These are phyloP conservation scores for Oligia fasciuncula DNA, from an alignment of 2,888 invertebrate species.

Conservation along the genomic window DNA sequence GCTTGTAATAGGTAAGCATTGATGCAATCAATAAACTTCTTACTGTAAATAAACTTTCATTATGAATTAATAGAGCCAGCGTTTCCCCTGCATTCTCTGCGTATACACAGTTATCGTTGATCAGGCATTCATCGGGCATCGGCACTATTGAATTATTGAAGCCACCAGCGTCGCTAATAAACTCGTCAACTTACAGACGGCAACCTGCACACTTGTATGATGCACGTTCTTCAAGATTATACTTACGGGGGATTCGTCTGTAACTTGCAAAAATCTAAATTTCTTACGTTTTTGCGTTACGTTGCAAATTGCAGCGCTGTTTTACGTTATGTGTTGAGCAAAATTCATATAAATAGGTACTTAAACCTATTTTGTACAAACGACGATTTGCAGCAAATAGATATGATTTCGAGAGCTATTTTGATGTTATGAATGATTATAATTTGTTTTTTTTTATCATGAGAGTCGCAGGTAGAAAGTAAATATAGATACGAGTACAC, in stretches of 20 bases:
- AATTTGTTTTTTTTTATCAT: too few relatives aligned
- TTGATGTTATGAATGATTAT: too few relatives aligned
- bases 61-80: slow-evolving; percentile 12
- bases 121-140: slow-evolving; percentile 38
- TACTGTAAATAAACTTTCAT: slow-evolving; percentile 14
- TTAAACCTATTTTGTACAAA: too few relatives aligned
- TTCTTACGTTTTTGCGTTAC: neutral
- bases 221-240: neutral
- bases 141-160: slow-evolving; percentile 51
- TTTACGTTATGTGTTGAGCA: neutral
- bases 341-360: neutral
- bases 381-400: too few relatives aligned
- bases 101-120: slow-evolving; percentile 20
- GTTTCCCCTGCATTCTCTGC: neutral
- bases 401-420: too few relatives aligned
- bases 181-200: slow-evolving; percentile 45
- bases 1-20: neutral
- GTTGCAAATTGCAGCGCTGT: neutral
- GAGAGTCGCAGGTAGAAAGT: too few relatives aligned
- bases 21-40: neutral
- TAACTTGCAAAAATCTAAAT: neutral
- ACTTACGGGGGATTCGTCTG: neutral
- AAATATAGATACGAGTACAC: too few relatives aligned
- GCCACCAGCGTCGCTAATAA: slow-evolving; percentile 36
- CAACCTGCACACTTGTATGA: neutral